A percentile compares a stretch with the other conserved stretches of the same genome.
Evolutionary conservation across 2,888 invertebrate genomes (phyloP).

Genomic region (Elmis aenea): DNA sequence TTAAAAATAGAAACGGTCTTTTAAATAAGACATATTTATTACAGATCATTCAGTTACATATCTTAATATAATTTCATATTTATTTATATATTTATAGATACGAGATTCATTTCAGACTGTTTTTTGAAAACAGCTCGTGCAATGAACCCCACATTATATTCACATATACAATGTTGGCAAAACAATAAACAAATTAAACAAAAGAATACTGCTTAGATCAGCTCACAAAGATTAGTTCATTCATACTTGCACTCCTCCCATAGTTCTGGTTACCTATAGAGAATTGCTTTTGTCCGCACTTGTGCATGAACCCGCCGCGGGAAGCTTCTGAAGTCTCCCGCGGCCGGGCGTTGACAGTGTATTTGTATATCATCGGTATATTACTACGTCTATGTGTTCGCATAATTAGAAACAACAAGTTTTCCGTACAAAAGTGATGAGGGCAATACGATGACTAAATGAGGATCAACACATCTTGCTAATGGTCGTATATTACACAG

Average conservation of each 20-base stretch:
- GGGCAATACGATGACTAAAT: slow-evolving; percentile 17
- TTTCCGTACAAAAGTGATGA: slow-evolving; percentile 20
- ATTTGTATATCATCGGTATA: slow-evolving; percentile 33
- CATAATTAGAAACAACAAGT: slow-evolving; percentile 19
- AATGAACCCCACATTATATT: slow-evolving; percentile 37
- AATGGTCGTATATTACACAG: too few species aligned
- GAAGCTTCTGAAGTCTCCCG: slow-evolving; percentile 14
- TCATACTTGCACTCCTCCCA: slow-evolving; percentile 29
- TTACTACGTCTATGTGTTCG: slow-evolving; percentile 22
- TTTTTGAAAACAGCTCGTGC: slow-evolving; percentile 33
- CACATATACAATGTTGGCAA: slow-evolving; percentile 44
- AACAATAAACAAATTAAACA: slow-evolving; percentile 34
- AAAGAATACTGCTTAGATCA: slow-evolving; percentile 44
- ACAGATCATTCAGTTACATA: slow-evolving; percentile 45
- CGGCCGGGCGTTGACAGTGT: slow-evolving; percentile 18
- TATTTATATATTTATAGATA: slow-evolving; percentile 46
- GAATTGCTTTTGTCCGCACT: slow-evolving; percentile 42
- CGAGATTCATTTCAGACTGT: slow-evolving; percentile 45
- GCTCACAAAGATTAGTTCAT: slow-evolving; percentile 41
- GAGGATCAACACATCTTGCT: too few species aligned
- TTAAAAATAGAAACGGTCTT: too few species aligned
- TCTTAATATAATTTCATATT: slow-evolving; percentile 44
- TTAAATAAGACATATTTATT: slow-evolving; percentile 44
- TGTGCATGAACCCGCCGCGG: slow-evolving; percentile 28
- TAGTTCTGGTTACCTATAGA: slow-evolving; percentile 36